Base-by-base conservation (phyloP, 2,888 invertebrate genomes). In the Leptinotarsa juncta region DNA sequence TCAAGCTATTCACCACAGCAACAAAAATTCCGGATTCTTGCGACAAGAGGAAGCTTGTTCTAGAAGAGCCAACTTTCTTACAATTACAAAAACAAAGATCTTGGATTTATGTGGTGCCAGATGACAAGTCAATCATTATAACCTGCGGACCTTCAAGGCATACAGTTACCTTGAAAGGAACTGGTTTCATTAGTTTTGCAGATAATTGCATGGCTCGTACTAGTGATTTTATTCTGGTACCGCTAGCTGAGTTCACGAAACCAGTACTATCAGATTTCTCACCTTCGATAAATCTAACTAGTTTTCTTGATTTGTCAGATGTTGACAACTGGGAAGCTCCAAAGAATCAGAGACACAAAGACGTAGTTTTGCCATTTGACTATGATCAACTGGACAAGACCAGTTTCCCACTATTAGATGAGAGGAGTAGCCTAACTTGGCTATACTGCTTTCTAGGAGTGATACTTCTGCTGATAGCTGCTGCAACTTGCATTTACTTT, bases 21-120 rank as follows among this genome's bases (percentile, higher is more conserved):
- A 62, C 49, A 14, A 49, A 49, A 12, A 50, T 72, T 51, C 72
- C 72, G 7, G n/a, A 68, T 3, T 53, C 65, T 48, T 75, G 75
- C 42, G 55, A 75, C 20, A 69, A 62, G 49, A 69, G 72, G 50
- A 14, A 55, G 18, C 26, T 72, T 48, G 42, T 60, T 15, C 15
- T 75, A 23, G 32, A 69, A 32, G 65, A 71, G 20, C 50, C 70
- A 0, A 48, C 72, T 5, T 75, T 75, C 18, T 49, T 75, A 15
- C 75, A 75, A n/a, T 55, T 75, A 55, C 75, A 72, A 57, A 42
- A 72, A 57, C 7, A 20, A 4, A 69, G 55, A 4, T 50, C 75
- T 1, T 75, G 75, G 75, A 69, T 75, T 7, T 75, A 75, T 20
- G 72, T 65, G 5, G 69, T 57, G 14, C 55, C 65, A 20, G 23